Percentiles rank a stretch among this genome's conserved stretches.
These are phyloP conservation scores for Zaprionus africanus DNA, from an alignment of 1,140 invertebrate genomes.

Conservation along the genomic window DNA sequence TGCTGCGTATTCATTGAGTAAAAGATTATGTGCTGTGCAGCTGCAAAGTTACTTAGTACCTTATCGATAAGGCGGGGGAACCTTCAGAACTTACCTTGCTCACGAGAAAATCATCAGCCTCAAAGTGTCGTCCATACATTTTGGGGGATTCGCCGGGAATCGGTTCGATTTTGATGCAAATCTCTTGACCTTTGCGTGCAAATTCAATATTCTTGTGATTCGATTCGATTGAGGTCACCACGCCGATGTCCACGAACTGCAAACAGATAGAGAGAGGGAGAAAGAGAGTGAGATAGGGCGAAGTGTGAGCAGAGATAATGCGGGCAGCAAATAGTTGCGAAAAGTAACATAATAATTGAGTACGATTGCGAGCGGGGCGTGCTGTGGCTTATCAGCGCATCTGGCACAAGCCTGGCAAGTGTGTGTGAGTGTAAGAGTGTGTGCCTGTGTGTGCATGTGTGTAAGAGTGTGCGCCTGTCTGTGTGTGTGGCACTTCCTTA, in stretches of 20 bases:
- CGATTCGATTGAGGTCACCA: slow-evolving; percentile 97
- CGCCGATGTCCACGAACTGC: slow-evolving; percentile 97
- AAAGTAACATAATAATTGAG: slow-evolving; percentile 1
- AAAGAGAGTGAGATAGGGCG: neutral
- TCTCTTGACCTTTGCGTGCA: slow-evolving; percentile 98
- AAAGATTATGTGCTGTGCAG: neutral
- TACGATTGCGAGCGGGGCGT: slow-evolving; percentile 8
- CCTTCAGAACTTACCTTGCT: slow-evolving; percentile 92
- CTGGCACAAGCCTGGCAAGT: slow-evolving; percentile 50
- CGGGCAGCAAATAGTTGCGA: slow-evolving; percentile 9
- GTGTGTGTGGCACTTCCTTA: slow-evolving; percentile 61
- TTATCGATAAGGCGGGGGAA: neutral
- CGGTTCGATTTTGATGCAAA: slow-evolving; percentile 99
- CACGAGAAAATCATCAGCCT: slow-evolving; percentile 96
- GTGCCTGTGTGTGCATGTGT: slow-evolving; percentile 23
- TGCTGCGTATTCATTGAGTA: neutral
- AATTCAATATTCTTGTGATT: slow-evolving; percentile 95
- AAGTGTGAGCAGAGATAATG: neutral
- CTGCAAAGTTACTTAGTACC: neutral
- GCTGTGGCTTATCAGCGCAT: slow-evolving; percentile 57
- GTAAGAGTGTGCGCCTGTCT: neutral
- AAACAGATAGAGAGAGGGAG: slow-evolving; percentile 63
- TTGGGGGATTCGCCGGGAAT: slow-evolving; percentile 98
- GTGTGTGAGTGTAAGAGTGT: slow-evolving; percentile 19
- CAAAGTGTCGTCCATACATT: slow-evolving; percentile 99